phyloP scores from a whole-genome alignment of 2,113 vertebrate genomes.

The Scopus umbretta region DNA sequence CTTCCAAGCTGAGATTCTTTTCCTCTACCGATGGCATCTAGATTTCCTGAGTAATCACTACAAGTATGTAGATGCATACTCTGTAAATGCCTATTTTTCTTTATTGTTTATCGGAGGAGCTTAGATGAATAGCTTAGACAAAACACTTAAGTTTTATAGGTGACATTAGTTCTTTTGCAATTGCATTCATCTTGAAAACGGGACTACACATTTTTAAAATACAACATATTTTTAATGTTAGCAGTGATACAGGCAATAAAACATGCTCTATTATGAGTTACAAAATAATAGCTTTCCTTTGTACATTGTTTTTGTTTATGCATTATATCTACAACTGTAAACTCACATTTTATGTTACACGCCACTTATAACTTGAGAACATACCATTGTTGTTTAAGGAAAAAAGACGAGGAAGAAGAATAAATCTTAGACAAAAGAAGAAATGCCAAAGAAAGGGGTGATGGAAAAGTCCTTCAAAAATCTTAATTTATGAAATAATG shows the following conservation, averaged over 20 bases:
- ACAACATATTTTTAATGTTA: background rate
- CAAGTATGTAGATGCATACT: background rate
- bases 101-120: background rate
- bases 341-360: background rate
- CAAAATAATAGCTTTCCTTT: background rate
- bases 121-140: background rate
- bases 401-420: background rate
- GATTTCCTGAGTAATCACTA: background rate
- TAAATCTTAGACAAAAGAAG: background rate
- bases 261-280: background rate
- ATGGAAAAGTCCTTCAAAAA: background rate
- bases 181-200: background rate
- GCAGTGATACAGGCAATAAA: background rate
- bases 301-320: background rate
- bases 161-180: background rate
- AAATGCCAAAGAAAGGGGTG: background rate
- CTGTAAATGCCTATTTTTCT: background rate
- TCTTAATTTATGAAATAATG: background rate
- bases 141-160: background rate
- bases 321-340: background rate
- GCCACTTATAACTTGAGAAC: background rate
- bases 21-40: background rate
- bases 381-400: background rate
- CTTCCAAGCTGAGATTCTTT: background rate
- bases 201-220: background rate